Conservation (phyloP, 1,140 invertebrate species). For the Lepidotrigona ventralis region DNA sequence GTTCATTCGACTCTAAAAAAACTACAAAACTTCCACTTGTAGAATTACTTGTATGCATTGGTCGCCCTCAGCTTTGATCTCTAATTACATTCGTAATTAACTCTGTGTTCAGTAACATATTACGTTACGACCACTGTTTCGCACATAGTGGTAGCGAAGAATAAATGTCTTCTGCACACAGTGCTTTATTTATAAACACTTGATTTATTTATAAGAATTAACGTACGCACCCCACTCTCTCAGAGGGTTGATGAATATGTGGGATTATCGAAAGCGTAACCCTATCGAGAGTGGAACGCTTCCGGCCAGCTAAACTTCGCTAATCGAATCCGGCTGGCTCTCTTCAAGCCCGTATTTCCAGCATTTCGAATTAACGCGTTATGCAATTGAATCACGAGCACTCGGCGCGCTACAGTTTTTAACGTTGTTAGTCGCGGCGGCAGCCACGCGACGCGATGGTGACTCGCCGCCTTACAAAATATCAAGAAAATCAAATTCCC, state of each 20-base stretch:
- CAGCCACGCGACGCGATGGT: slow-evolving; percentile 21
- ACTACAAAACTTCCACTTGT: no score
- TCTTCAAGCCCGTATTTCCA: background rate
- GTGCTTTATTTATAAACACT: no score
- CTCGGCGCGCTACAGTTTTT: slow-evolving; percentile 46
- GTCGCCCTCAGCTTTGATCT: no score
- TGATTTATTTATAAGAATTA: no score
- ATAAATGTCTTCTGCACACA: no score
- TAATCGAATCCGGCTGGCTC: slow-evolving; percentile 5
- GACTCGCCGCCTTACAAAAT: slow-evolving; percentile 35
- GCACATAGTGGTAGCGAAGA: no score
- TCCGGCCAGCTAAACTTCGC: background rate
- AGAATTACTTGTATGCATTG: no score
- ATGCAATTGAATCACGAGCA: slow-evolving; percentile 13
- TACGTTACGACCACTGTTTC: no score
- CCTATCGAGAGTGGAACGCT: background rate
- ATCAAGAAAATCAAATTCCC: slow-evolving; percentile 54
- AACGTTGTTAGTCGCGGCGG: slow-evolving; percentile 37
- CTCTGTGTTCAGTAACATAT: no score
- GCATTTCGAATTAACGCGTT: slow-evolving; percentile 24
- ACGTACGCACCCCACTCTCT: no score
- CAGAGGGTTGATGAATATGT: background rate
- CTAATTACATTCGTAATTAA: no score
- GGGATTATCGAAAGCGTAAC: background rate
- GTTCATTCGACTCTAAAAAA: no score